Percentiles rank a stretch among this genome's conserved stretches.
phyloP scores from a whole-genome alignment of 2,888 invertebrate species.

The Spodoptera exigua region DNA sequence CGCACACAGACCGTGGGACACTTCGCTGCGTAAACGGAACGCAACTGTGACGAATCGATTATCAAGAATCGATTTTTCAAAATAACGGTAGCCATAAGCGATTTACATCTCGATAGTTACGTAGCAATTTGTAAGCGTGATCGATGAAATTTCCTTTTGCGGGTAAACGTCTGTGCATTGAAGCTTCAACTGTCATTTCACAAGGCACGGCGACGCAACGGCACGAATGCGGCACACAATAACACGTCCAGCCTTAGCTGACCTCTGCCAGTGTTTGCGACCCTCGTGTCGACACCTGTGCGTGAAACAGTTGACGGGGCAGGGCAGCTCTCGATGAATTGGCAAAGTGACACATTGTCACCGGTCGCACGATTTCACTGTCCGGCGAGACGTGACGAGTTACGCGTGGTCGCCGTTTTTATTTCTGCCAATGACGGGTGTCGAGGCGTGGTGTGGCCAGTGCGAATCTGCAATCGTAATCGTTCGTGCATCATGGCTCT shows the following conservation, averaged over 20 bases:
- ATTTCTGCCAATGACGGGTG: conserved; percentile 89
- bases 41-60: conserved; percentile 86
- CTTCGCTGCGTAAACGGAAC: conserved; percentile 80
- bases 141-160: conserved; percentile 86
- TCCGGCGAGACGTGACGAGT: conserved; percentile 87
- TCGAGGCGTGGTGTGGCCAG: conserved; percentile 86
- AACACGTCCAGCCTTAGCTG: conserved; percentile 71
- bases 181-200: conserved; percentile 87
- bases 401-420: conserved; percentile 89
- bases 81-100: conserved; percentile 85
- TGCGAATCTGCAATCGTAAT: conserved; percentile 71
- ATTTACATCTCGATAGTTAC: conserved; percentile 87
- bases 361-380: conserved; percentile 87
- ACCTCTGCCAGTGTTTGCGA: conserved; percentile 61
- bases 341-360: conserved; percentile 86
- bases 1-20: conserved; percentile 82
- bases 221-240: conserved; percentile 76
- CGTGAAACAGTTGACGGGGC: conserved; percentile 46
- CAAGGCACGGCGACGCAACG: conserved; percentile 82
- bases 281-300: conserved; percentile 31
- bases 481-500: conserved; percentile 61
- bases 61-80: conserved; percentile 85
- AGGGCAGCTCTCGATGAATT: conserved; percentile 64
- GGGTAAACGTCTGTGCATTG: conserved; percentile 85
- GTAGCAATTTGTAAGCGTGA: conserved; percentile 86